Conservation (phyloP, 2,113 vertebrate genomes). For the Perca fluviatilis region DNA sequence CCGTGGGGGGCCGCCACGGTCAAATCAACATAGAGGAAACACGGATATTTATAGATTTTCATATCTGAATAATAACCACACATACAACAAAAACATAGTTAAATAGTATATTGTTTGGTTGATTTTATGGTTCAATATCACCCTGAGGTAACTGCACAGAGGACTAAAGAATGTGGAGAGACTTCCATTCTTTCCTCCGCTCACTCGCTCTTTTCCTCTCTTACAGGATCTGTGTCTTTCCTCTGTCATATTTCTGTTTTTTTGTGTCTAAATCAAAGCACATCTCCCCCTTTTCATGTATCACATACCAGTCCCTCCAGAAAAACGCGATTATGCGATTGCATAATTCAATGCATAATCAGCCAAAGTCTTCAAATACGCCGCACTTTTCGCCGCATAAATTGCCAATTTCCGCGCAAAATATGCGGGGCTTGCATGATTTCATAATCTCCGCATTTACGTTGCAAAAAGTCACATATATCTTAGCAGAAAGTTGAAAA, state of each 20-base stretch:
- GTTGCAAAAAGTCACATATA: too few species aligned
- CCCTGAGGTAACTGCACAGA: slow-evolving; percentile 2
- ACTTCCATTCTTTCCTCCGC: neutral
- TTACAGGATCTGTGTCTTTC: neutral
- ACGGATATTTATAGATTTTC: slow-evolving; percentile 27
- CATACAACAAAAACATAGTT: neutral
- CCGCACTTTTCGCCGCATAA: too few species aligned
- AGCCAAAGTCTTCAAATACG: too few species aligned
- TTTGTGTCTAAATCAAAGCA: neutral
- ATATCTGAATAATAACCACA: slow-evolving; percentile 16
- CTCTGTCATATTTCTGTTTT: neutral
- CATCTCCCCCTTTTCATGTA: neutral
- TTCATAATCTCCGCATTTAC: too few species aligned
- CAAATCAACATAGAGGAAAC: too few species aligned
- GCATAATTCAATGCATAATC: too few species aligned
- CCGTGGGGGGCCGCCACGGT: too few species aligned
- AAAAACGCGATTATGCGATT: too few species aligned
- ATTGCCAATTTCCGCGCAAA: too few species aligned
- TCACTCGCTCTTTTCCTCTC: neutral
- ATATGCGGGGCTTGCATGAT: too few species aligned
- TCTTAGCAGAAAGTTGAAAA: too few species aligned
- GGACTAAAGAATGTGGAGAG: neutral
- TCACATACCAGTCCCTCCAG: neutral
- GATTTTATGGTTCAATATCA: slow-evolving; percentile 10
- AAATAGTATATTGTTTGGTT: neutral